Evolutionary conservation across 1,140 invertebrate species (phyloP).

Genomic region (Bradysia coprophila): DNA sequence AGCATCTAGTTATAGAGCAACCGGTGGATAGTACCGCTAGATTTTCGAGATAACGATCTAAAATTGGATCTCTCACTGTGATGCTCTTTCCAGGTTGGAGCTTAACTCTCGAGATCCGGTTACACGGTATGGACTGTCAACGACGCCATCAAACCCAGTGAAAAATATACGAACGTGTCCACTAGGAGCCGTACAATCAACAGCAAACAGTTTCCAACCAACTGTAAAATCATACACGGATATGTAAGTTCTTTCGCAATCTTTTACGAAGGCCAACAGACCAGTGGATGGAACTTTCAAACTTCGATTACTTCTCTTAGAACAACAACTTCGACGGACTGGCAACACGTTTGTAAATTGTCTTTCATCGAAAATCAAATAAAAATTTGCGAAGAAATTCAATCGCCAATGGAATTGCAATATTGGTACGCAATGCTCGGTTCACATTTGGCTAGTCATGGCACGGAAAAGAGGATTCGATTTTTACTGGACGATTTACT

Average conservation of each 20-base stretch:
- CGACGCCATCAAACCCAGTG: constrained; percentile 15
- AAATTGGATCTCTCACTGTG: neutral
- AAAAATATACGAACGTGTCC: constrained; percentile 14
- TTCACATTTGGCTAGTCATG: constrained; percentile 15
- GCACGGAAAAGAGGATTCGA: constrained; percentile 15
- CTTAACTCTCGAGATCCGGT: constrained; percentile 19
- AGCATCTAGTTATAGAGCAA: no score
- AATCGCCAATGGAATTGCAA: constrained; percentile 18
- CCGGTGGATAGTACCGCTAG: no score
- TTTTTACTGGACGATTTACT: constrained; percentile 17
- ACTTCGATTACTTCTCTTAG: neutral
- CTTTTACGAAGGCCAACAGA: neutral
- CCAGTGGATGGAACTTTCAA: neutral
- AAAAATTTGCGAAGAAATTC: constrained; percentile 15
- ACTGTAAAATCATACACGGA: constrained; percentile 8
- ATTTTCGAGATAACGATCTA: no score
- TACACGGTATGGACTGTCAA: constrained; percentile 16
- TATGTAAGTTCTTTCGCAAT: constrained; percentile 11
- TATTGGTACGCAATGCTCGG: constrained; percentile 20
- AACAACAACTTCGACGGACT: constrained; percentile 2
- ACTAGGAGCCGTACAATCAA: constrained; percentile 16
- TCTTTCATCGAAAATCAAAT: constrained; percentile 22
- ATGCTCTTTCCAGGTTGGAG: constrained; percentile 9
- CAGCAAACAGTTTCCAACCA: constrained; percentile 8
- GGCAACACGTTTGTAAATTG: constrained; percentile 18